These are phyloP conservation scores for Orthonevra nobilis DNA, from an alignment of 2,888 invertebrate genomes.

Conservation along the genomic window DNA sequence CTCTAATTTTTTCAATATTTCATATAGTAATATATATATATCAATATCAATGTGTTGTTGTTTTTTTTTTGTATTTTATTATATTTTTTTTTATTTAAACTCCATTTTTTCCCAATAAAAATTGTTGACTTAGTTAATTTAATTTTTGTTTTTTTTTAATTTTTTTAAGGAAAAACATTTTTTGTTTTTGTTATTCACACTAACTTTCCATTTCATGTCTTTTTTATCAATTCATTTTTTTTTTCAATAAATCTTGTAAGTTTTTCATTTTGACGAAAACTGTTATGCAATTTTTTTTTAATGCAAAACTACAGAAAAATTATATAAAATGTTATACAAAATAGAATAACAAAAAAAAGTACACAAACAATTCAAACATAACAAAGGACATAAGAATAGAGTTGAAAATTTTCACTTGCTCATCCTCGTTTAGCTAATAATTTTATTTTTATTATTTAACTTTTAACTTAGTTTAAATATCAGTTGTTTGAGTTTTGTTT, in stretches of 20 bases:
- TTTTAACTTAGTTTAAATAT: constrained; percentile 58
- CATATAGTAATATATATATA: constrained; percentile 69
- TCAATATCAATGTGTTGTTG: constrained; percentile 60
- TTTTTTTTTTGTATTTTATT: constrained; percentile 30
- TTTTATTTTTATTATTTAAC: constrained; percentile 7
- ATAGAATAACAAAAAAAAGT: constrained; percentile 23
- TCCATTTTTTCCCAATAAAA: constrained; percentile 66
- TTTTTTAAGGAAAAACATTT: constrained; percentile 44
- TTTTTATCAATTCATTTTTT: constrained; percentile 36
- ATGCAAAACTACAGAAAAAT: constrained; percentile 4
- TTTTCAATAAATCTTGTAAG: constrained; percentile 28
- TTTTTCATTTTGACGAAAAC: constrained; percentile 35
- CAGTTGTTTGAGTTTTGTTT: constrained; percentile 42
- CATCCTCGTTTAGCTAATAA: constrained; percentile 21
- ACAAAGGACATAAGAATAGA: constrained; percentile 46
- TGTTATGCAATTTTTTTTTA: constrained; percentile 14
- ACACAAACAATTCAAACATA: constrained; percentile 50
- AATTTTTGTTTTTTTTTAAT: constrained; percentile 15
- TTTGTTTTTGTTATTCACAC: constrained; percentile 37
- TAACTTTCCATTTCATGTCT: constrained; percentile 23
- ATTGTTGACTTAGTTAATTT: constrained; percentile 59
- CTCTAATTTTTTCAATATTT: constrained; percentile 61
- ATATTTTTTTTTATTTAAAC: constrained; percentile 38
- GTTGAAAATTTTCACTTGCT: background rate
- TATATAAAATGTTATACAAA: background rate